phyloP scores from a whole-genome alignment of 2,113 vertebrate species.

The Pterocles burchelli region DNA sequence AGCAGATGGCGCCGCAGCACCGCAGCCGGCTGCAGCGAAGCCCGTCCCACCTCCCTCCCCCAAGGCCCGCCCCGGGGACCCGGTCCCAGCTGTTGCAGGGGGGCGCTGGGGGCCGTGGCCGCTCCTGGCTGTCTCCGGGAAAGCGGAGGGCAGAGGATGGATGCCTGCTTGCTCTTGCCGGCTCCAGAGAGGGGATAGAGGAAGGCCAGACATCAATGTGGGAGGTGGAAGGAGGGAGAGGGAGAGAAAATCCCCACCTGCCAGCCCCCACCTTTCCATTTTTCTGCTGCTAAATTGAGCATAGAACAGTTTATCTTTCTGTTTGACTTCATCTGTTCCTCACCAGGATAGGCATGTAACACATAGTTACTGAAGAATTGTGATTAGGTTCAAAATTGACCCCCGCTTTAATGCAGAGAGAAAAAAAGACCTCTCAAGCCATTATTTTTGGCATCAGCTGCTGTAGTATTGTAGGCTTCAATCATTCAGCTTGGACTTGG shows the following conservation, averaged over 20 bases:
- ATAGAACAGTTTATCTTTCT: not conserved
- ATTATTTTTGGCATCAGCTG: not conserved
- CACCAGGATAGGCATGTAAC: not conserved
- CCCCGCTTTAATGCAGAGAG: not conserved
- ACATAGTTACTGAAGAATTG: not conserved
- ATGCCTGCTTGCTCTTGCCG: not conserved
- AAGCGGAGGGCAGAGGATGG: too few relatives aligned
- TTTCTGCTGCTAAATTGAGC: not conserved
- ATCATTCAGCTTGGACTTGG: not conserved
- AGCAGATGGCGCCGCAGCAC: not conserved
- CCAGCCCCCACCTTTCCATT: fast-evolving
- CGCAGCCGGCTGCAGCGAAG: not conserved
- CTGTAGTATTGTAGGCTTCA: fast-evolving
- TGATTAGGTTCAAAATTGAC: not conserved
- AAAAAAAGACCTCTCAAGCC: not conserved
- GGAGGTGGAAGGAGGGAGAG: not conserved
- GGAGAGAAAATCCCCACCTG: not conserved
- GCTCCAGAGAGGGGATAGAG: too few relatives aligned
- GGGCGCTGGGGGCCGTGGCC: not conserved
- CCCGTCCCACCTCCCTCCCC: not conserved
- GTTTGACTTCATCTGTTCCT: not conserved
- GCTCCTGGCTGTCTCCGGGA: not conserved
- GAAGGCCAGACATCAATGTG: not conserved
- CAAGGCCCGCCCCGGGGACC: not conserved
- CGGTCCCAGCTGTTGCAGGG: too few relatives aligned